These are phyloP conservation scores for Sparus aurata DNA, from an alignment of 2,797 vertebrate species.

Conservation along the genomic window DNA sequence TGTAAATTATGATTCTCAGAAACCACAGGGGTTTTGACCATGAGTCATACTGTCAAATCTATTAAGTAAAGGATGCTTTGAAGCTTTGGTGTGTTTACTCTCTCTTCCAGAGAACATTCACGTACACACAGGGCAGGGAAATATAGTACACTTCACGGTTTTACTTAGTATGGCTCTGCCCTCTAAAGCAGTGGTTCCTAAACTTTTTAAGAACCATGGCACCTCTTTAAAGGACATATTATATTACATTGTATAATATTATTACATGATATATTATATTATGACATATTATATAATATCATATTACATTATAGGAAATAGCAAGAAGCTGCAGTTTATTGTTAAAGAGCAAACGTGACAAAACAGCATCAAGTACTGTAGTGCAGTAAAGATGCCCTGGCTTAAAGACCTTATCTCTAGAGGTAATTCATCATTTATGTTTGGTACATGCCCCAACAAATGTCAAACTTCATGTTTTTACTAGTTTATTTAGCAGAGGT, in stretches of 20 bases:
- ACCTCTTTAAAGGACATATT: background rate
- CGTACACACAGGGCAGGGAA: background rate
- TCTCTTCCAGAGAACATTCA: background rate
- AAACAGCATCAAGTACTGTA: too few species aligned
- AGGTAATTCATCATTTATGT: too few species aligned
- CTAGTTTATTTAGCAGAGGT: too few species aligned
- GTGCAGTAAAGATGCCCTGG: too few species aligned
- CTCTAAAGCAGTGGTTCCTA: background rate
- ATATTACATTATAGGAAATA: too few species aligned
- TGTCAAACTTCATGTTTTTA: too few species aligned
- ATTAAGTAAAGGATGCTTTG: slow-evolving; percentile 39
- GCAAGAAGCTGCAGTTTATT: too few species aligned
- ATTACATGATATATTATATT: too few species aligned
- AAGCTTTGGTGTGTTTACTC: slow-evolving; percentile 30
- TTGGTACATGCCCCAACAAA: too few species aligned
- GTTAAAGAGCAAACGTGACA: too few species aligned
- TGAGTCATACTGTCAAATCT: slow-evolving; percentile 32
- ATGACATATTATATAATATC: too few species aligned
- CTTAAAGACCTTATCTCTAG: too few species aligned
- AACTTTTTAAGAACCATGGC: background rate
- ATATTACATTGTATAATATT: background rate
- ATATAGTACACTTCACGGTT: background rate
- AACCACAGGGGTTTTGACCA: slow-evolving; percentile 27
- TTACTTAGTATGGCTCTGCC: background rate
- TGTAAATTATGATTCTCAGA: slow-evolving; percentile 25